A percentile compares a stretch with the other conserved stretches of the same genome.
These are phyloP conservation scores for Linnaemya tessellans DNA, from an alignment of 2,888 invertebrate species.

Conservation along the genomic window DNA sequence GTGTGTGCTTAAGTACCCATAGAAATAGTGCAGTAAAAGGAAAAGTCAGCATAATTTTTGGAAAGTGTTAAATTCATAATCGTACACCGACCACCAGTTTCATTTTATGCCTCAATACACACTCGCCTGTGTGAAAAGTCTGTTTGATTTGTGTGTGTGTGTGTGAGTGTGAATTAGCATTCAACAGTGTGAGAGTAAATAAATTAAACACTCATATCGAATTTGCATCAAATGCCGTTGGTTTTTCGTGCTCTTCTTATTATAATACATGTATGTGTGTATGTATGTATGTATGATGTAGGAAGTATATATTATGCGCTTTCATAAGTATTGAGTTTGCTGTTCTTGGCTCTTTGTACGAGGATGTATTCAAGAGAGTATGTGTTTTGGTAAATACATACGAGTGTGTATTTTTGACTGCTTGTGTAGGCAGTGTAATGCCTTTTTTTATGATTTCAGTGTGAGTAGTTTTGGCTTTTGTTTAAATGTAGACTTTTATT, in stretches of 20 bases:
- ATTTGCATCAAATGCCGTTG: slow-evolving; percentile 16
- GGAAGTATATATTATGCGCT: no score
- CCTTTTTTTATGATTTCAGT: slow-evolving; percentile 44
- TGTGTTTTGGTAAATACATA: background rate
- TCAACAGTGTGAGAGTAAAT: slow-evolving; percentile 65
- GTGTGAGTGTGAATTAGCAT: slow-evolving; percentile 49
- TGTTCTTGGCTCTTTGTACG: background rate
- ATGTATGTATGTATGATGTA: no score
- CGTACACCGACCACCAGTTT: background rate
- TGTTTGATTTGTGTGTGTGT: background rate
- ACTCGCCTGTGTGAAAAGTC: slow-evolving; percentile 20
- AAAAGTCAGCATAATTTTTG: slow-evolving; percentile 44
- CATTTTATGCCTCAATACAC: slow-evolving; percentile 2
- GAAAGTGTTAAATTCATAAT: background rate
- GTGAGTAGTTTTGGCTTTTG: slow-evolving; percentile 46
- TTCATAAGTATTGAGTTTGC: background rate
- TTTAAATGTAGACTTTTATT: slow-evolving; percentile 37
- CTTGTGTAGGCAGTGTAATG: slow-evolving; percentile 24
- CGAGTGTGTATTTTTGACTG: background rate
- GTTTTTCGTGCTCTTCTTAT: background rate
- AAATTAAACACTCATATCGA: slow-evolving; percentile 45
- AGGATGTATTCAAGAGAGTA: slow-evolving; percentile 2
- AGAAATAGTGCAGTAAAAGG: slow-evolving; percentile 26
- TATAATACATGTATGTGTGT: background rate
- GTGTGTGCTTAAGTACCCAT: background rate